Evolutionary conservation across 92 coral and sea anemone genomes (phyloP), one percentile per base, ranked within the genome.

Genomic region (Meandrina meandrites): DNA sequence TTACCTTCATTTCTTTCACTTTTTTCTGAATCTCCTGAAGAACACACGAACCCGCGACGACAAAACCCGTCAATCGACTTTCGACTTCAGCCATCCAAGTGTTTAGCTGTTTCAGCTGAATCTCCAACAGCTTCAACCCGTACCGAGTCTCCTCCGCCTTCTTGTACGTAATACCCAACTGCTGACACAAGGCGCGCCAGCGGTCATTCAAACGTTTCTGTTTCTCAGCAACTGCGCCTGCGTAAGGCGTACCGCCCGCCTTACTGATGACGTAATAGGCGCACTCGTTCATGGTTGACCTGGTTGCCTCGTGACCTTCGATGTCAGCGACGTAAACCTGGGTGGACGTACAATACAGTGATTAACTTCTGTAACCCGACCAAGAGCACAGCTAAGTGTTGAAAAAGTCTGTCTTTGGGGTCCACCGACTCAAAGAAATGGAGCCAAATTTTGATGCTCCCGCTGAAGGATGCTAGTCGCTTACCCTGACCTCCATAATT

Each of bases 141-240:
- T 94, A 97, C 54, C 96, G 94, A 6, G 99, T 97, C 90, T 97
- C 98, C 58, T 97, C 99, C 9, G 99, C 99, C 80, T 95, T 97
- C 91, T 97, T 95, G 90, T 97, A 97, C 17, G 99, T 95, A 51
- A 97, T 94, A 11, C 99, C 99, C 85, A 97, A 83, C 91, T 95
- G 99, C 88, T 95, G 98, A 78, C 99, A 97, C 88, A 97, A 76
- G 32, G 97, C 87, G 66, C 98, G 98, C 99, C 99, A 97, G 78
- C 99, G 98, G 53, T 97, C 98, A 83, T 95, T 97, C 72, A 97
- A 81, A 40, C 91, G 87, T 88, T 95, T 92, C 69, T 94, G 98
- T 77, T 92, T 91, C 79, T 93, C 93, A 32, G 96, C 87, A 72
- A 97, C 92, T 76, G 85, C 88, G 78, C 95, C 97, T 83, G 96